These are phyloP conservation scores for Desoria tigrina DNA, from an alignment of 2,888 invertebrate genomes.

Conservation along the genomic window DNA sequence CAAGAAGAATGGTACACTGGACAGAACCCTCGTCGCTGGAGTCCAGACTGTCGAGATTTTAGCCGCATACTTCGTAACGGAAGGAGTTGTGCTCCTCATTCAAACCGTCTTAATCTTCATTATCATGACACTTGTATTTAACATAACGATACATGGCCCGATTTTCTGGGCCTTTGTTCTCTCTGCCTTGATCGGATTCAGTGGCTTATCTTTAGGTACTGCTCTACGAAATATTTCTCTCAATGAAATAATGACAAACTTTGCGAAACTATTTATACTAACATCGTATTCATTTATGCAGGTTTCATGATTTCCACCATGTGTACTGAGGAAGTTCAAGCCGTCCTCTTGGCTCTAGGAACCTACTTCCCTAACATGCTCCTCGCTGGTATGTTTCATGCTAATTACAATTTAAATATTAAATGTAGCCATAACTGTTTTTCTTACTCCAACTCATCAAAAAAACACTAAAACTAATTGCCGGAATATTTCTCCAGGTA, in stretches of 20 bases:
- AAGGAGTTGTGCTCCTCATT: slow-evolving; percentile 34
- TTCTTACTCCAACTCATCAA: not conserved
- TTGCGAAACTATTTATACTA: not conserved
- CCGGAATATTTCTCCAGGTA: slow-evolving; percentile 23
- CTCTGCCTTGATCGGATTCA: slow-evolving; percentile 35
- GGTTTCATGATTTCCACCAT: slow-evolving; percentile 88
- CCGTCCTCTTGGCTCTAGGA: slow-evolving; percentile 67
- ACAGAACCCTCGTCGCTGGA: slow-evolving; percentile 58
- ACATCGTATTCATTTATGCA: slow-evolving; percentile 56
- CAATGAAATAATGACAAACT: not conserved
- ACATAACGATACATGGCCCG: slow-evolving; percentile 37
- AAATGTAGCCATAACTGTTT: not conserved
- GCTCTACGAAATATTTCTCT: not conserved
- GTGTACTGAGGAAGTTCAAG: slow-evolving; percentile 87
- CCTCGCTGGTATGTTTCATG: slow-evolving; percentile 13
- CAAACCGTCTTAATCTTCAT: slow-evolving; percentile 38
- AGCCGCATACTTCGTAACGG: slow-evolving; percentile 33
- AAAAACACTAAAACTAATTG: not conserved
- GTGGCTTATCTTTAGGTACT: slow-evolving; percentile 36
- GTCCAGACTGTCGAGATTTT: slow-evolving; percentile 36
- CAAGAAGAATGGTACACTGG: slow-evolving; percentile 46
- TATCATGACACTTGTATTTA: slow-evolving; percentile 37
- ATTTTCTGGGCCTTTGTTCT: slow-evolving; percentile 35
- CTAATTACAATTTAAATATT: not conserved
- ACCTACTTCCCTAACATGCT: slow-evolving; percentile 39